Conservation (phyloP, 2,113 vertebrate genomes). For the Gadus macrocephalus region DNA sequence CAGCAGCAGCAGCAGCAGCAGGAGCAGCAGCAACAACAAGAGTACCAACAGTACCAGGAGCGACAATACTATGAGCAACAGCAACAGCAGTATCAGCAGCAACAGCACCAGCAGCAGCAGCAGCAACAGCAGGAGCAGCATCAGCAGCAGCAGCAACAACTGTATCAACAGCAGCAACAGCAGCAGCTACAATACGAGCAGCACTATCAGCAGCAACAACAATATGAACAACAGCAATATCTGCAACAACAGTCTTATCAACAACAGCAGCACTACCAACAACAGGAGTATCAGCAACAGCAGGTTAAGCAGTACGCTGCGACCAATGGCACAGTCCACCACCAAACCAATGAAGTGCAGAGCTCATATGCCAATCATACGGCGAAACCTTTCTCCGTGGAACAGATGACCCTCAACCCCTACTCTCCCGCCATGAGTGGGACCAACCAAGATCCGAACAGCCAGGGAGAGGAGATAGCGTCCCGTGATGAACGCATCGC, state of each 20-base stretch:
- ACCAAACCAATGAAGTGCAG: conserved; percentile 69
- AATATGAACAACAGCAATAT: conserved; percentile 43
- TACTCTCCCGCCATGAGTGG: conserved; percentile 72
- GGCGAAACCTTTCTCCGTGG: conserved; percentile 80
- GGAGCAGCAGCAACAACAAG: conserved; percentile 61
- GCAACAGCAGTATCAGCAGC: conserved; percentile 56
- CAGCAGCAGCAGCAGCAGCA: conserved; percentile 68
- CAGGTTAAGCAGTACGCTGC: conserved; percentile 67
- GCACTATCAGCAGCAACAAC: conserved; percentile 46
- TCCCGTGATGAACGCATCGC: conserved; percentile 93
- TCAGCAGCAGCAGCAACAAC: conserved; percentile 62
- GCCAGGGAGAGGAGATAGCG: conserved; percentile 85
- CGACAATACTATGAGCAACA: conserved; percentile 57
- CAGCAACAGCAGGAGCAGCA: conserved; percentile 65
- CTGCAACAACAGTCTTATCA: conserved; percentile 52
- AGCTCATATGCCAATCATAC: conserved; percentile 76
- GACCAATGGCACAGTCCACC: conserved; percentile 74
- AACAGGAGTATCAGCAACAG: conserved; percentile 44
- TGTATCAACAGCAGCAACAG: conserved; percentile 65
- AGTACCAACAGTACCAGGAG: conserved; percentile 66
- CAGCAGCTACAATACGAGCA: conserved; percentile 59
- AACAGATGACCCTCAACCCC: conserved; percentile 67
- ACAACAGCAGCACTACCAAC: conserved; percentile 51
- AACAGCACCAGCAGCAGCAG: conserved; percentile 57
- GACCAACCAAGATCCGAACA: conserved; percentile 72